Evolutionary conservation across 2,113 vertebrate genomes (phyloP).

Genomic region (Xenopus borealis): DNA sequence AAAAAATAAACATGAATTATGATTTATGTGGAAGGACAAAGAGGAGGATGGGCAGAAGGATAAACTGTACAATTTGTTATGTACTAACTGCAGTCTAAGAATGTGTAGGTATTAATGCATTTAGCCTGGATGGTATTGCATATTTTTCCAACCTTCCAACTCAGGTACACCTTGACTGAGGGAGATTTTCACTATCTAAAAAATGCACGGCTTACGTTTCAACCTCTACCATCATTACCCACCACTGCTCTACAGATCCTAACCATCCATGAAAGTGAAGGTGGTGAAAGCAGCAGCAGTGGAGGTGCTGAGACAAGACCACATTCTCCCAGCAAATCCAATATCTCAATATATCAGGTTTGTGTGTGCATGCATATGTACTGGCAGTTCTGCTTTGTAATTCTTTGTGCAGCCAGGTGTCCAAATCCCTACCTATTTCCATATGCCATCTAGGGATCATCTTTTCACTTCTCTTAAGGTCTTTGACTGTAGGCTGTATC

Average conservation of each 20-base stretch:
- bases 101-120: no score
- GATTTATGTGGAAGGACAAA: no score
- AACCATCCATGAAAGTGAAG: constrained; percentile 94
- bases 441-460: neutral
- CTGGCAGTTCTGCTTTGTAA: neutral
- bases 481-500: constrained; percentile 12
- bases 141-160: neutral
- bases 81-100: no score
- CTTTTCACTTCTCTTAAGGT: neutral
- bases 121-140: no score
- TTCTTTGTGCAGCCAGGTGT: neutral
- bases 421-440: neutral
- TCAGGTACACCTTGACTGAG: constrained; percentile 93
- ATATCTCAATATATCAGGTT: constrained; percentile 96
- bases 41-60: neutral
- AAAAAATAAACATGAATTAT: neutral
- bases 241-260: constrained; percentile 84
- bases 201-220: constrained; percentile 90
- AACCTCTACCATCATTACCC: constrained; percentile 73
- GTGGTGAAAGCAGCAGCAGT: constrained; percentile 77
- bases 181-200: constrained; percentile 97
- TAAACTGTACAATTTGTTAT: no score
- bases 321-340: constrained; percentile 71
- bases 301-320: constrained; percentile 34
- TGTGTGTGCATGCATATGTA: neutral